Base-by-base conservation (phyloP, 1,140 invertebrate genomes). In the Lordiphosa clarofinis region DNA sequence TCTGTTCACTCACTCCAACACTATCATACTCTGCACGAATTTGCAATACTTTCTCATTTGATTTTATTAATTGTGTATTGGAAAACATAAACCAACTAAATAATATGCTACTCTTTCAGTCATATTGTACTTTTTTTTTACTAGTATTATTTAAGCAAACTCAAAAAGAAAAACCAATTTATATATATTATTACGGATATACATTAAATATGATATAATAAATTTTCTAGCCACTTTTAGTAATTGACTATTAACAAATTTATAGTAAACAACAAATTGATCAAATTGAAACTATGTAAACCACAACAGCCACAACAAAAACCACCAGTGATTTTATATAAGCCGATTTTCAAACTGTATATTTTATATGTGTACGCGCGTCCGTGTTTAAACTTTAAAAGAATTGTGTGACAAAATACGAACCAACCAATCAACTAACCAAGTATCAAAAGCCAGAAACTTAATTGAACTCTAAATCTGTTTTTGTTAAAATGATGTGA, bases 281-380 rank as follows among this genome's bases (percentile, higher is more conserved):
- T 53, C 62, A 53, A 67, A 37, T 59, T 65, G 44, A 65, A 55
- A 65, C 63, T 40, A 52, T 63, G 35, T 21, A 57, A 66, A 73
- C 36, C 70, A 63, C 15, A 56, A 66, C 60, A 61, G 35, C 42
- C 70, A 57, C 35, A 62, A 63, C 46, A 63, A 68, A 57, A 64
- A 81, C 76, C 76, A 81, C 76, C 76, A 81, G 76, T 81, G 76
- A 81, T 82, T 81, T 81, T 82, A 59, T 81, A 81, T 67, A 75
- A 82, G 53, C 66, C 76, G 66, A 82, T 82, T 75, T 66, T 81
- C 72, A 60, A 62, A 67, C 63, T 67, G 55, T 67, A 59, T 67
- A 67, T 59, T 67, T 68, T 67, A 48, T 59, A 57, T 67, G 42
- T 56, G 44, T 67, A 56, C 28, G 28, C 28, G 28, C 28, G 28